Conservation (phyloP, 1,140 invertebrate species). For the Batillaria attramentaria region DNA sequence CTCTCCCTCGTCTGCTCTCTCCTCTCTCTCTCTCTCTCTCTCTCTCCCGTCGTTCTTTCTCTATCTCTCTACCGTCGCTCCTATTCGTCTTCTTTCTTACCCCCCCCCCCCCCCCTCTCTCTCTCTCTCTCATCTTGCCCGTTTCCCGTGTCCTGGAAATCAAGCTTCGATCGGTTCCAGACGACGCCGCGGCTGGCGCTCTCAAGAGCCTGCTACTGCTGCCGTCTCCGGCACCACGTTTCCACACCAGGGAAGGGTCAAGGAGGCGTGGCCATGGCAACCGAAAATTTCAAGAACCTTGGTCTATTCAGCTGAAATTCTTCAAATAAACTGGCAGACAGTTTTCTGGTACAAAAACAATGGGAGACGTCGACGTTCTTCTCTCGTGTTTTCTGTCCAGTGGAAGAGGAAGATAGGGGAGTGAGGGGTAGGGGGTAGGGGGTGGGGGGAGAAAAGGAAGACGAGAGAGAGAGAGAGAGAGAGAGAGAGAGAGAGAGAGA, state of each 20-base stretch:
- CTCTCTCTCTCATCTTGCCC: conserved; percentile 2
- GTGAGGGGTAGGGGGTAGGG: background rate
- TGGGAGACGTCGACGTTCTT: background rate
- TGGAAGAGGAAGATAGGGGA: background rate
- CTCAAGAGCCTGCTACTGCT: conserved; percentile 17
- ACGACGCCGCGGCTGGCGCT: background rate
- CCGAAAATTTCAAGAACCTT: conserved; percentile 26
- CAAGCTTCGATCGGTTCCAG: conserved; percentile 1
- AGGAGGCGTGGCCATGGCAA: conserved; percentile 20
- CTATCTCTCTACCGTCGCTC: background rate
- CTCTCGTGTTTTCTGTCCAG: background rate
- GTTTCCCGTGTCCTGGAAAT: background rate
- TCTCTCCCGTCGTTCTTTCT: background rate
- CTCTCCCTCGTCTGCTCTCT: background rate
- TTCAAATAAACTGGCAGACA: conserved; percentile 30
- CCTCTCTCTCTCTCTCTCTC: conserved; percentile 16
- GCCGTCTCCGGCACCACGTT: too few relatives aligned
- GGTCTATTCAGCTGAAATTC: conserved; percentile 30
- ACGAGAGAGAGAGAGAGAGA: background rate
- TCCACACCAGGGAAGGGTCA: too few relatives aligned
- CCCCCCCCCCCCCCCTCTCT: background rate
- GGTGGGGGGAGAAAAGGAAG: background rate
- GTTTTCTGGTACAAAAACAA: conserved; percentile 14
- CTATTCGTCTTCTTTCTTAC: background rate
- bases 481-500: background rate